These are phyloP conservation scores for Tenthredo livida DNA, from an alignment of 2,888 invertebrate species.

Conservation along the genomic window DNA sequence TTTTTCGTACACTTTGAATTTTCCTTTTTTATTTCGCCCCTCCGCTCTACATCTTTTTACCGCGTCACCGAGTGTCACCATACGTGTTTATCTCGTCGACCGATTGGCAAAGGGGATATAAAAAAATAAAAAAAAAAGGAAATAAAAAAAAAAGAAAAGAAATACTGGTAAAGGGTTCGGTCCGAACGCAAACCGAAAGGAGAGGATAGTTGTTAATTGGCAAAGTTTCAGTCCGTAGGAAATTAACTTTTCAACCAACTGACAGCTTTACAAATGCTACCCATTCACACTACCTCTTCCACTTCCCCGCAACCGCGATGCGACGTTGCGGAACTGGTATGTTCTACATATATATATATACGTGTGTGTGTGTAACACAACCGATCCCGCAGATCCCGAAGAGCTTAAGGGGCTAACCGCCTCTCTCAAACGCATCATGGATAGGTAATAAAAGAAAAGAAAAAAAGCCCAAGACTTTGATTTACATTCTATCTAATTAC, in stretches of 20 bases:
- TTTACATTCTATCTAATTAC: slow-evolving; percentile 76
- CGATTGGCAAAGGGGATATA: neutral
- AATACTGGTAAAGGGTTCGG: neutral
- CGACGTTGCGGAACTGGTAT: slow-evolving; percentile 43
- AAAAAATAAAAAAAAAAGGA: neutral
- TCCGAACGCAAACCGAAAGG: neutral
- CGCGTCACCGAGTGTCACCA: slow-evolving; percentile 38
- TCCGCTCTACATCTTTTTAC: slow-evolving; percentile 8
- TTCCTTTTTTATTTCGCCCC: slow-evolving; percentile 1
- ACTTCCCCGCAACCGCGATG: slow-evolving; percentile 48
- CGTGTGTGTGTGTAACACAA: neutral
- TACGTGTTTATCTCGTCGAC: slow-evolving; percentile 40
- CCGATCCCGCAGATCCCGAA: slow-evolving; percentile 12
- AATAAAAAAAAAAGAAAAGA: neutral
- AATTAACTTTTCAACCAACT: slow-evolving; percentile 74
- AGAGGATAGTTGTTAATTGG: slow-evolving; percentile 72
- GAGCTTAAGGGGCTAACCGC: neutral
- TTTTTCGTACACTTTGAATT: slow-evolving; percentile 4
- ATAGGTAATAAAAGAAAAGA: neutral
- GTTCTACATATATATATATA: slow-evolving; percentile 41
- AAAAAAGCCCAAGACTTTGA: slow-evolving; percentile 67
- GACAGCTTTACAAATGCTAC: slow-evolving; percentile 70
- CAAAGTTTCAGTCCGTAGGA: slow-evolving; percentile 66
- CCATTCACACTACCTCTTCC: slow-evolving; percentile 55
- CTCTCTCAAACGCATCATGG: slow-evolving; percentile 9